A percentile compares a stretch with the other conserved stretches of the same genome.
These are phyloP conservation scores for Passer domesticus DNA, from an alignment of 2,113 vertebrate genomes.

Conservation along the genomic window DNA sequence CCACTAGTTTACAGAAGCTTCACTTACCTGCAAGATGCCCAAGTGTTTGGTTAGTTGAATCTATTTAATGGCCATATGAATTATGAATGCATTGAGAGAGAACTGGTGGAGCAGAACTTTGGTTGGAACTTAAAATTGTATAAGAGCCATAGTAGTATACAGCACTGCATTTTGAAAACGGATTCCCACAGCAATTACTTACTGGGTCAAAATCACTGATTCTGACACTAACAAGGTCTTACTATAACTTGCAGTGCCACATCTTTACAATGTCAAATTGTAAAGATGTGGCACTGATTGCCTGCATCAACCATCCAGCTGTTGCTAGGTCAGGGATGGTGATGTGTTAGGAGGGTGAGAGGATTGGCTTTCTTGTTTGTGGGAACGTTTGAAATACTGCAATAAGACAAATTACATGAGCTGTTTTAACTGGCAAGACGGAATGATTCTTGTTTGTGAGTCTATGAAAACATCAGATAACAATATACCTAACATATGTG, in stretches of 20 bases:
- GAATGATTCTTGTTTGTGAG: conserved; percentile 29
- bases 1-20: background rate
- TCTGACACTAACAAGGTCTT: background rate
- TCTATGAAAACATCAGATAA: conserved; percentile 28
- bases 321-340: background rate
- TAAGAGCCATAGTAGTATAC: background rate
- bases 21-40: background rate
- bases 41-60: background rate
- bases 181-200: background rate
- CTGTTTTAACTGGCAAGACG: conserved; percentile 8
- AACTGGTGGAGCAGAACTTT: background rate
- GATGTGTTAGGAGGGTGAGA: background rate
- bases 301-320: background rate
- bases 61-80: background rate
- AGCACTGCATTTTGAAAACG: background rate
- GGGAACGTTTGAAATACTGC: background rate
- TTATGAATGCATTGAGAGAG: background rate
- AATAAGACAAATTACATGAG: background rate
- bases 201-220: background rate
- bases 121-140: background rate
- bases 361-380: conserved; percentile 24
- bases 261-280: background rate
- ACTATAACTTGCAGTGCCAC: background rate
- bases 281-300: background rate
- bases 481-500: conserved; percentile 63